phyloP scores from a whole-genome alignment of 2,113 vertebrate genomes.

The Thunnus maccoyii region DNA sequence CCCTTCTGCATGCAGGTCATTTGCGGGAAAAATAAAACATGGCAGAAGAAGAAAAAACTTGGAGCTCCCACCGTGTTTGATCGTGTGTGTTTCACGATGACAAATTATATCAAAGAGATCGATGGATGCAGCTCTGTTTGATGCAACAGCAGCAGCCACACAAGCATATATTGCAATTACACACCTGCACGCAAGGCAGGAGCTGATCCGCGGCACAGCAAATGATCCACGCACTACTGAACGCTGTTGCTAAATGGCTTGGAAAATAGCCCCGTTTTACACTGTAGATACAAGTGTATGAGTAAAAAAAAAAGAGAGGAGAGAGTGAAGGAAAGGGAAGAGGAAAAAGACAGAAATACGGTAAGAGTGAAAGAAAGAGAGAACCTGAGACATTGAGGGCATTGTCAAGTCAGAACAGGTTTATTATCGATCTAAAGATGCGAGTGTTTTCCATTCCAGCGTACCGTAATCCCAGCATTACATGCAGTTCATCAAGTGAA shows the following conservation, averaged over 20 bases:
- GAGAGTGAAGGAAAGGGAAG: neutral
- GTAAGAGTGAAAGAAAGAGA: neutral
- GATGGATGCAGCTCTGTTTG: conserved; percentile 56
- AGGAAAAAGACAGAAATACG: conserved; percentile 1
- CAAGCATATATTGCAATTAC: conserved; percentile 71
- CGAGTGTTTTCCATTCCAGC: conserved; percentile 45
- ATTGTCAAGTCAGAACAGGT: conserved; percentile 47
- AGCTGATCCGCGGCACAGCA: conserved; percentile 67
- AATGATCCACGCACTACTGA: conserved; percentile 73
- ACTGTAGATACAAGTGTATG: conserved; percentile 37
- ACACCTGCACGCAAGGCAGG: conserved; percentile 77
- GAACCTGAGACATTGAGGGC: neutral
- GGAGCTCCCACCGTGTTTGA: conserved; percentile 8
- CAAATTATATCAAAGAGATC: conserved; percentile 61
- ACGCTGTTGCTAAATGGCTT: conserved; percentile 73
- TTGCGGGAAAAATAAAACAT: conserved; percentile 33
- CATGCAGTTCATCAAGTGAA: conserved; percentile 35
- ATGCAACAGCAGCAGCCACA: conserved; percentile 59
- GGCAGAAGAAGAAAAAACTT: conserved; percentile 15
- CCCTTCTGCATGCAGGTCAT: conserved; percentile 11
- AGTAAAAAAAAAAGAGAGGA: conserved; percentile 22
- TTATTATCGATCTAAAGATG: conserved; percentile 56
- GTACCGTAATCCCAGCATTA: conserved; percentile 46
- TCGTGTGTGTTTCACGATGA: conserved; percentile 34
- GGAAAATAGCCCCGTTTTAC: conserved; percentile 74